Conservation (phyloP, 2,888 invertebrate genomes). For the Dusona sp. region DNA sequence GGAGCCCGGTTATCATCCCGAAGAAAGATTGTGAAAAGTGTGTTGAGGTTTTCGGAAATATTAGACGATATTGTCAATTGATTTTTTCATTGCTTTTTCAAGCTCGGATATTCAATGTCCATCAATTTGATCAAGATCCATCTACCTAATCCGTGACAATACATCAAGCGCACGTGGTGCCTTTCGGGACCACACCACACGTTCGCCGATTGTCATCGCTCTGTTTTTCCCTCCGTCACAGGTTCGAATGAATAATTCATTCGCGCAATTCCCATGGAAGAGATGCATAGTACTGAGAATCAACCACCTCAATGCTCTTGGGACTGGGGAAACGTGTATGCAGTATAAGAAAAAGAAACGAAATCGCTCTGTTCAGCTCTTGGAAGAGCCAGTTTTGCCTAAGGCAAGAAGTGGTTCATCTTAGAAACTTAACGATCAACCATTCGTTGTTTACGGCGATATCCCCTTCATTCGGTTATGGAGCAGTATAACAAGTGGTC, state of each 20-base stretch:
- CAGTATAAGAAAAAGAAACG: not conserved
- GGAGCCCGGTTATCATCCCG: constrained; percentile 2
- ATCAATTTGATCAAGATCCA: constrained; percentile 18
- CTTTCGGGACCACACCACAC: constrained; percentile 14
- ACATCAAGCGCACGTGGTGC: constrained; percentile 3
- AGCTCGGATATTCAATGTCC: not conserved
- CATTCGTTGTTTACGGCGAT: constrained; percentile 6
- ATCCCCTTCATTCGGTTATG: not conserved
- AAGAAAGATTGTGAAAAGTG: not conserved
- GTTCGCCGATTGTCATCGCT: constrained; percentile 18
- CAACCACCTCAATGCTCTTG: constrained; percentile 5
- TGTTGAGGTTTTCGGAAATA: not conserved
- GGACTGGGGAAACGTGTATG: constrained; percentile 20
- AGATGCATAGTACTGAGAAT: constrained; percentile 4
- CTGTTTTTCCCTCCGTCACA: not conserved
- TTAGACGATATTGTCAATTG: no score
- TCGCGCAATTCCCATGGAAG: not conserved
- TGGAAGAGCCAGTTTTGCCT: constrained; percentile 19
- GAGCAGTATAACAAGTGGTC: not conserved
- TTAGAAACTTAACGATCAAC: not conserved
- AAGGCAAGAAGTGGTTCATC: constrained; percentile 5
- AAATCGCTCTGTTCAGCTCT: not conserved
- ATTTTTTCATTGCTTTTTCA: not conserved
- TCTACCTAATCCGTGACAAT: not conserved
- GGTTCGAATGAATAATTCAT: constrained; percentile 37